Conservation (phyloP, 2,797 vertebrate genomes). For the Crenichthys baileyi region DNA sequence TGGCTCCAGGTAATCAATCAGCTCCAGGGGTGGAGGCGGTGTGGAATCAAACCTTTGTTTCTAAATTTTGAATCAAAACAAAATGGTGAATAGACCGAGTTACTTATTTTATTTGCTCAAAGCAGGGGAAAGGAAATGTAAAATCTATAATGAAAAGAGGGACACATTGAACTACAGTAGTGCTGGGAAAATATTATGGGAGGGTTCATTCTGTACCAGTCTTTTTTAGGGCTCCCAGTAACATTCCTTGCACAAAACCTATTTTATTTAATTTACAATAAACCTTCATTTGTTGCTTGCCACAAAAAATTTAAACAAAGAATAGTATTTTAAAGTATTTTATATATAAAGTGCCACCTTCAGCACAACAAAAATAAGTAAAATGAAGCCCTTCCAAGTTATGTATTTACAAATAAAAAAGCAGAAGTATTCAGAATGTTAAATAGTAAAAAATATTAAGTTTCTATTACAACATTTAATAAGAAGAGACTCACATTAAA, state of each 20-base stretch:
- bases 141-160: slow-evolving; percentile 6
- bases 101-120: slow-evolving; percentile 31
- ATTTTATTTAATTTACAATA: neutral
- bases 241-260: neutral
- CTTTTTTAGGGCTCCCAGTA: neutral
- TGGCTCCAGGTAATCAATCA: slow-evolving; percentile 81
- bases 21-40: slow-evolving; percentile 47
- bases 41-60: slow-evolving; percentile 28
- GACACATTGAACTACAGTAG: neutral
- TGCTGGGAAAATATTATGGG: neutral
- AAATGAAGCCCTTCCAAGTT: neutral
- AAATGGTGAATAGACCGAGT: slow-evolving; percentile 52
- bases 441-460: neutral
- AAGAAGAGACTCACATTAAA: neutral
- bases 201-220: neutral
- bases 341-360: neutral
- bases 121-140: neutral
- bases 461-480: neutral
- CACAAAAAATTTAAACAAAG: neutral
- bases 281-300: neutral
- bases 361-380: neutral
- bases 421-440: neutral
- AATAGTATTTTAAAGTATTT: neutral
- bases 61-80: slow-evolving; percentile 67
- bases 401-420: neutral